These are phyloP conservation scores for Sander lucioperca DNA, from an alignment of 2,113 vertebrate genomes.

Conservation along the genomic window DNA sequence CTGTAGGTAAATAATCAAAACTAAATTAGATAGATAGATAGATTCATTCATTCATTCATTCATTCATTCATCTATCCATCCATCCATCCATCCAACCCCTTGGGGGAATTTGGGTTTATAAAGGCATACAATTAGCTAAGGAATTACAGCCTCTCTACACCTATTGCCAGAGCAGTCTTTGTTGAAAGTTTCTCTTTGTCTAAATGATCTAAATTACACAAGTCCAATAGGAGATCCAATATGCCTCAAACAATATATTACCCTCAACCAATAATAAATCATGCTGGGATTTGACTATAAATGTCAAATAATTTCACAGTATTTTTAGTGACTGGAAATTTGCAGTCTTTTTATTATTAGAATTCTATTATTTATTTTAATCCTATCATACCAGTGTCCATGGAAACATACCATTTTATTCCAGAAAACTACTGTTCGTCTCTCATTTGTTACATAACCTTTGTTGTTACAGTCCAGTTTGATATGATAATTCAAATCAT, in stretches of 20 bases:
- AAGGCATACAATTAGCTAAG: too few species aligned
- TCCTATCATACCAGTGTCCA: constrained; percentile 36
- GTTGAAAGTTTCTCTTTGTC: not conserved
- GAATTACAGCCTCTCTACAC: too few species aligned
- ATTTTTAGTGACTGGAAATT: not conserved
- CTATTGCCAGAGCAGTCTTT: too few species aligned
- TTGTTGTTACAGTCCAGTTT: not conserved
- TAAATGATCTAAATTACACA: not conserved
- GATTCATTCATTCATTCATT: too few species aligned
- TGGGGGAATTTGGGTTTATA: too few species aligned
- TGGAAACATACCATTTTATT: constrained; percentile 46
- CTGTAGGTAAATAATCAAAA: not conserved
- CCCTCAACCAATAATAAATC: not conserved
- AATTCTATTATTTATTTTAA: too few species aligned
- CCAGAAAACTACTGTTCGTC: constrained; percentile 5
- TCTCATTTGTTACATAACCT: not conserved
- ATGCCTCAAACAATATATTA: too few species aligned
- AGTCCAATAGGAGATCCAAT: too few species aligned
- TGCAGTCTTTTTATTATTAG: not conserved
- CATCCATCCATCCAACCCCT: too few species aligned
- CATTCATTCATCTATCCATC: too few species aligned
- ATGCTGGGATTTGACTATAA: not conserved
- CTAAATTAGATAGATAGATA: too few species aligned
- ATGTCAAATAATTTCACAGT: not conserved
- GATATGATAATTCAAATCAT: not conserved